Evolutionary conservation across 1,140 invertebrate species (phyloP).

Genomic region (Drosophila ambigua): DNA sequence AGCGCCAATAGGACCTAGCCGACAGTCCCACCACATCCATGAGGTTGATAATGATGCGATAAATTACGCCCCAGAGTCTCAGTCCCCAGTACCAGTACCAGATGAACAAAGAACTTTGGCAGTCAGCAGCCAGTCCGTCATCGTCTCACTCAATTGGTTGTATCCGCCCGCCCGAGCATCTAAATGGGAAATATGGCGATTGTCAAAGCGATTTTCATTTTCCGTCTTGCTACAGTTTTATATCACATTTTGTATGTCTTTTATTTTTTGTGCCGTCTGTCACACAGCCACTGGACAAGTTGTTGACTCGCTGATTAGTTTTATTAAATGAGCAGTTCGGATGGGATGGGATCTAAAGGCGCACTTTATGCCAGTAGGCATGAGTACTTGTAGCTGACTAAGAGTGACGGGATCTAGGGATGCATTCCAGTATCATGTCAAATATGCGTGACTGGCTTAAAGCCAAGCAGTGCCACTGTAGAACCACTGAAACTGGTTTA

Average conservation of each 20-base stretch:
- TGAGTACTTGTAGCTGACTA: no score
- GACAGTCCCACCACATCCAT: constrained; percentile 34
- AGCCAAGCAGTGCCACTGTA: no score
- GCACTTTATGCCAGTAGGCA: not conserved
- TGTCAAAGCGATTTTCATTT: constrained; percentile 45
- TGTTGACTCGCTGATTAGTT: constrained; percentile 68
- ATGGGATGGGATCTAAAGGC: constrained; percentile 22
- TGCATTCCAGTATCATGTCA: no score
- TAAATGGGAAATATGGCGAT: constrained; percentile 69
- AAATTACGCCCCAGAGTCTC: constrained; percentile 40
- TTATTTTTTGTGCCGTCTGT: constrained; percentile 4
- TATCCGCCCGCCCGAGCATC: constrained; percentile 60
- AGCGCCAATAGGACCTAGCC: constrained; percentile 56
- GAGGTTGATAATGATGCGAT: constrained; percentile 62
- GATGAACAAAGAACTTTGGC: constrained; percentile 49
- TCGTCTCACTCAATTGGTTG: constrained; percentile 66
- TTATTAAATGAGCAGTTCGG: constrained; percentile 75
- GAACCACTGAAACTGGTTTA: no score
- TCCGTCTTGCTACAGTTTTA: constrained; percentile 21
- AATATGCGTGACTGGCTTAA: no score
- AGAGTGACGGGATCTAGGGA: no score
- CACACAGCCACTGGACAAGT: constrained; percentile 13
- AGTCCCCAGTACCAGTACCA: not conserved
- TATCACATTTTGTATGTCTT: constrained; percentile 10
- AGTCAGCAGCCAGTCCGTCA: constrained; percentile 35